Conservation (phyloP, 2,797 vertebrate species). For the Myotis daubentonii region DNA sequence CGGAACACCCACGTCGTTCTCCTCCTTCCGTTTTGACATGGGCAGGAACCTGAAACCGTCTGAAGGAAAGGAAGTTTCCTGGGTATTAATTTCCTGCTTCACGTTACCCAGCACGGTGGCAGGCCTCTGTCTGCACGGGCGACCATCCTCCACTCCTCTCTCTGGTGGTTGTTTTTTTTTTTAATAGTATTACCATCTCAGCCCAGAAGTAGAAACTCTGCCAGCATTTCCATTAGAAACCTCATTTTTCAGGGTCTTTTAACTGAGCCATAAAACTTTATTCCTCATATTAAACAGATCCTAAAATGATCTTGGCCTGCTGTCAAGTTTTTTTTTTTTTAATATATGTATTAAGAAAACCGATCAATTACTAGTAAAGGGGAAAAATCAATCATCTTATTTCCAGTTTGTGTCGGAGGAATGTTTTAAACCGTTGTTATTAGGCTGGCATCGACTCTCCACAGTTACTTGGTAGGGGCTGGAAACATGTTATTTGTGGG, state of each 20-base stretch:
- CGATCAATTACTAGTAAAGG: conserved; percentile 50
- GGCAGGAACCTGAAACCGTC: background rate
- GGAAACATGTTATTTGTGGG: background rate
- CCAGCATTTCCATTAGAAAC: conserved; percentile 73
- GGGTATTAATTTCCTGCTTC: background rate
- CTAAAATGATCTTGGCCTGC: conserved; percentile 66
- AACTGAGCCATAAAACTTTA: conserved; percentile 72
- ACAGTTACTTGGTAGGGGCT: background rate
- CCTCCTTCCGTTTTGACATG: background rate
- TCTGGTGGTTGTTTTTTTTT: background rate
- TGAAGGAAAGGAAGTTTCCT: background rate
- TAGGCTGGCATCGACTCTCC: background rate
- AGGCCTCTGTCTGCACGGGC: conserved; percentile 15
- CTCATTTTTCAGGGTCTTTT: conserved; percentile 51
- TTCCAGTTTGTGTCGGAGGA: conserved; percentile 31
- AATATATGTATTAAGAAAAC: conserved; percentile 50
- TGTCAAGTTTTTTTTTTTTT: background rate
- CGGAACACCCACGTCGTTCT: background rate
- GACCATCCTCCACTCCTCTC: background rate
- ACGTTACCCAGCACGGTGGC: background rate
- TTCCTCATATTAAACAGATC: conserved; percentile 73
- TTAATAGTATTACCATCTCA: conserved; percentile 33
- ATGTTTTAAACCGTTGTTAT: conserved; percentile 19
- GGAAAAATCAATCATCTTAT: conserved; percentile 49
- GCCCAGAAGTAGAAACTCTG: conserved; percentile 41